Base-by-base conservation (phyloP, 1,140 invertebrate genomes). In the Ruditapes philippinarum region DNA sequence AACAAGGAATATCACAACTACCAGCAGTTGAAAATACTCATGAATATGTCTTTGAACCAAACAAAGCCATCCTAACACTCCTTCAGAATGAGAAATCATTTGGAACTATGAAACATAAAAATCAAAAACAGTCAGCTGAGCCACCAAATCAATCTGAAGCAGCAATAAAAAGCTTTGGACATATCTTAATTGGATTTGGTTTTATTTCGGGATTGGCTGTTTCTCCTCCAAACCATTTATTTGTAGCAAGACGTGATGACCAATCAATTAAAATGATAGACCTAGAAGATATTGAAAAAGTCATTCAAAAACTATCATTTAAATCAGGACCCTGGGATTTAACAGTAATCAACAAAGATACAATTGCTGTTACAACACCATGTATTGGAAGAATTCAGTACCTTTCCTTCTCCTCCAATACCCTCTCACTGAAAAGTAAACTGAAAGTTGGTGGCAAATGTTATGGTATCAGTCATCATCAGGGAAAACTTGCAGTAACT, bases 401-500 rank as follows among this genome's bases (percentile, higher is more conserved):
- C 28, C n/a, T 76, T 9, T 49, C 38, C 38, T 33, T 31, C 25
- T 76, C 73, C 28, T 65, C 60, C 28, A 51, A 49, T 25, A 51
- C 25, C 17, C 73, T 76, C 40, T 17, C 25, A 2, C 49, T 28
- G 42, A 31, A 45, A 25, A 12, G 25, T 31, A 76, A 9, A 14
- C 17, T 76, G 1, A 31, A 45, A 17, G 42, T 45, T 5, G 42
- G 51, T 76, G 42, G 73, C 2, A 14, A 31, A 2, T 76, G 73
- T 51, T 31, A 49, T 51, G 73, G 73, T 49, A 51, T 76, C 38
- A 45, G 40, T 51, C 31, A 33, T 51, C 28, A 51, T 22, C 40
- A 76, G 42, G 42, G 42, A 7, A 76, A 76, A 76, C 25, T 76
- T 49, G 42, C 38, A 28, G 42, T 76, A 2, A 51, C 73, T 51